These are phyloP conservation scores for Silurus lanzhouensis DNA, from an alignment of 2,797 vertebrate species.

Conservation along the genomic window DNA sequence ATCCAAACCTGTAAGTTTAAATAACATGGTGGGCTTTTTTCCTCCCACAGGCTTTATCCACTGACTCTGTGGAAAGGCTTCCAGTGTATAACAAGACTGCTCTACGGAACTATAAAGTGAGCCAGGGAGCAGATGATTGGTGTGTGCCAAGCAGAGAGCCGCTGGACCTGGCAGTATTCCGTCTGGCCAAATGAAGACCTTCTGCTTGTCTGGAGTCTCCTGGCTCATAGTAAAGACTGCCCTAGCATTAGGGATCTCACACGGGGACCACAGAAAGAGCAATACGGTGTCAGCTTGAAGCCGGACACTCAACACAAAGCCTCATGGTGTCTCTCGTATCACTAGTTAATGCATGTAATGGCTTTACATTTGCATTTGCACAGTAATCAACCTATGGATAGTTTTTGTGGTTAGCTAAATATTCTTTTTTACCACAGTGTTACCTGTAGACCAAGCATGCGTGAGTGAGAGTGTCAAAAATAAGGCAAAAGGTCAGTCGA, in stretches of 20 bases:
- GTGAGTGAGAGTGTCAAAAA: constrained; percentile 14
- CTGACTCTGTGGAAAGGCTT: constrained; percentile 91
- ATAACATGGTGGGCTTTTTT: not conserved
- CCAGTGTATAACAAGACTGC: constrained; percentile 95
- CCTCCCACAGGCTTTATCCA: constrained; percentile 84
- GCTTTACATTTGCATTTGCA: constrained; percentile 29
- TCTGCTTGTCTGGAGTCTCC: constrained; percentile 17
- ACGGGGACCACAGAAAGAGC: constrained; percentile 28
- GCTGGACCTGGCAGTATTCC: constrained; percentile 84
- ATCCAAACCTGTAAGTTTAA: not conserved
- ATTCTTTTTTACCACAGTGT: constrained; percentile 28
- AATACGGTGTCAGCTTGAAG: constrained; percentile 11
- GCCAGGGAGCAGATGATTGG: constrained; percentile 91
- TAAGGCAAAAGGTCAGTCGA: not conserved
- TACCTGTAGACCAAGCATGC: constrained; percentile 36
- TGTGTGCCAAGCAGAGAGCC: constrained; percentile 92
- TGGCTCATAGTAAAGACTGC: constrained; percentile 20
- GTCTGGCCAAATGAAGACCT: constrained; percentile 73
- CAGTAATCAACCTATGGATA: constrained; percentile 31
- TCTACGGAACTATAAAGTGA: constrained; percentile 90
- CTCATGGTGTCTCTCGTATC: constrained; percentile 27
- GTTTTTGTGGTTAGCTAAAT: constrained; percentile 24
- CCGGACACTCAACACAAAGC: constrained; percentile 29
- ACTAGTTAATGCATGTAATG: constrained; percentile 48
- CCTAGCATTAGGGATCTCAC: constrained; percentile 10